Conservation (phyloP, 2,113 vertebrate species). For the Chionomys nivalis region DNA sequence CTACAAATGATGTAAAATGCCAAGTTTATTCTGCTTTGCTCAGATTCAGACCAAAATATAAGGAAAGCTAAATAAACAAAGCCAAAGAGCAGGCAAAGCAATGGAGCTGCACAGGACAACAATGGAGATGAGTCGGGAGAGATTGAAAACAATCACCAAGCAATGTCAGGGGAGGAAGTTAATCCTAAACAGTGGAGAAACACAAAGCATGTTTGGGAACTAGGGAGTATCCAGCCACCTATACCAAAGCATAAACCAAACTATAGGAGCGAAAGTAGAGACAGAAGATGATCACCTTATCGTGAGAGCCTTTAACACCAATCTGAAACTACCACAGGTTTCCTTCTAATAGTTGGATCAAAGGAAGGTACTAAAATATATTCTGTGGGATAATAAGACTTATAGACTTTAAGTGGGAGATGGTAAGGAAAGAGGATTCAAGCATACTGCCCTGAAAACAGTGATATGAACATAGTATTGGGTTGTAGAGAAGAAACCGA, state of each 20-base stretch:
- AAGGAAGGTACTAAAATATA: neutral
- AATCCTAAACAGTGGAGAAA: neutral
- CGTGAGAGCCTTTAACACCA: neutral
- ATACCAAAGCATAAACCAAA: neutral
- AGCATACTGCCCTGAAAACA: neutral
- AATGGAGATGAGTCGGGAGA: neutral
- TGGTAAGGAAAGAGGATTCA: neutral
- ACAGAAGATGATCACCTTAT: neutral
- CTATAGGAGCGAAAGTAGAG: neutral
- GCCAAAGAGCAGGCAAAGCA: neutral
- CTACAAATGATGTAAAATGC: neutral
- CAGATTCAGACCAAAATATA: neutral
- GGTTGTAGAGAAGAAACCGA: neutral
- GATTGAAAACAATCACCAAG: neutral
- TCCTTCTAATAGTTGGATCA: neutral
- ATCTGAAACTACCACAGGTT: neutral
- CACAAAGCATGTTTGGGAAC: neutral
- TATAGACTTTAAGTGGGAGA: neutral
- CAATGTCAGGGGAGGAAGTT: neutral
- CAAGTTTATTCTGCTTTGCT: neutral
- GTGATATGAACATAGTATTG: neutral
- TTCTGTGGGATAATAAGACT: neutral
- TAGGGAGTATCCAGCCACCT: neutral
- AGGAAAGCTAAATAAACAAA: neutral
- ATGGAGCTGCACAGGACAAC: accelerated